Evolutionary conservation across 2,888 invertebrate species (phyloP).

Genomic region (Drosophila pegasa): DNA sequence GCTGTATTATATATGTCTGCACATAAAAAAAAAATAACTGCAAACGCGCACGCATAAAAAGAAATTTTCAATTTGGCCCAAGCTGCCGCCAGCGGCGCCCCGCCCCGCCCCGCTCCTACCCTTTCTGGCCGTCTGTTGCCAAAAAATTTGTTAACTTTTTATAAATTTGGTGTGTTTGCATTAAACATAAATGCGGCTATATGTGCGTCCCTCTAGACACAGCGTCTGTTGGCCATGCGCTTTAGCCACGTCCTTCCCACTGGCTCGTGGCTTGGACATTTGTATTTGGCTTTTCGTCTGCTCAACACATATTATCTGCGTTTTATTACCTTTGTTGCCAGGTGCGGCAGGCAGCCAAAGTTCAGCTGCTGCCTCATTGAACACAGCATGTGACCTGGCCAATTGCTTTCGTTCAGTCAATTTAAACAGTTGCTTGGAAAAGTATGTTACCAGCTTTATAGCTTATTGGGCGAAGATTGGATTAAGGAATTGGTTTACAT

Average conservation of each 20-base stretch:
- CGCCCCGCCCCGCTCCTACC: neutral
- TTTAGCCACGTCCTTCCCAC: constrained; percentile 17
- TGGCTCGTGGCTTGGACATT: constrained; percentile 12
- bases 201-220: constrained; percentile 33
- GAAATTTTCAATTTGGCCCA: constrained; percentile 72
- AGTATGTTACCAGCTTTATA: neutral
- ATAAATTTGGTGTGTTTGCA: constrained; percentile 58
- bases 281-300: constrained; percentile 11
- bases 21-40: constrained; percentile 62
- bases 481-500: neutral
- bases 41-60: constrained; percentile 69
- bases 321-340: constrained; percentile 21
- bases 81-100: constrained; percentile 52
- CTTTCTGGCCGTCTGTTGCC: neutral
- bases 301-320: constrained; percentile 25
- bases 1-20: constrained; percentile 68
- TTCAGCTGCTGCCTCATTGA: constrained; percentile 11
- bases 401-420: neutral
- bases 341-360: constrained; percentile 2
- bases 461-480: neutral
- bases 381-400: neutral
- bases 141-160: constrained; percentile 53
- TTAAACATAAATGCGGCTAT: constrained; percentile 69
- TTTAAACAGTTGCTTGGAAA: neutral
- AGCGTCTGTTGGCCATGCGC: constrained; percentile 10